Conservation (phyloP, 2,888 invertebrate genomes). For the Clivina fossor region DNA sequence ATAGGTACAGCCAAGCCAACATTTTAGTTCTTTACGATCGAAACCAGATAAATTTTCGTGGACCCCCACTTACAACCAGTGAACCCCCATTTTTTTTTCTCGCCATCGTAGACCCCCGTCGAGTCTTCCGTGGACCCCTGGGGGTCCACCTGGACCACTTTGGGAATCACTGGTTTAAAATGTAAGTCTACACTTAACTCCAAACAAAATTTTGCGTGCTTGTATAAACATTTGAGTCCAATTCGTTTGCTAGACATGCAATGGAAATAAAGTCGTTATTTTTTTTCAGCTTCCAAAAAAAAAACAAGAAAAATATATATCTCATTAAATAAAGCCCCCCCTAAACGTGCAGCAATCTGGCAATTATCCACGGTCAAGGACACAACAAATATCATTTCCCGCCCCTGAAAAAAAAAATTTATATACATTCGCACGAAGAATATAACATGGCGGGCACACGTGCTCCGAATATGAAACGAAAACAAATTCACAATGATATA, state of each 20-base stretch:
- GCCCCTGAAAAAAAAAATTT: too few species aligned
- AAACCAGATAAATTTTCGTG: too few species aligned
- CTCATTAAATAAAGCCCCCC: constrained; percentile 21
- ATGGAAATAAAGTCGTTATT: too few species aligned
- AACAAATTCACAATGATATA: constrained; percentile 11
- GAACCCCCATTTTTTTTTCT: too few species aligned
- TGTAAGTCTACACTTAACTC: neutral
- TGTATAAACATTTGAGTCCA: neutral
- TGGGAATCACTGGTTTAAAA: neutral
- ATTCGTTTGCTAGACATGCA: neutral
- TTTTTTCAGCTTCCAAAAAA: constrained; percentile 5
- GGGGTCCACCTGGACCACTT: too few species aligned
- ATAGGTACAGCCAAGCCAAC: too few species aligned
- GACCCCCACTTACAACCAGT: too few species aligned
- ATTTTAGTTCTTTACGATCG: too few species aligned
- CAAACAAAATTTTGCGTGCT: neutral
- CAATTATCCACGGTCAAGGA: constrained; percentile 28
- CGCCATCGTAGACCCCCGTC: too few species aligned
- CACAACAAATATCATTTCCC: constrained; percentile 13
- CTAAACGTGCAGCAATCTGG: constrained; percentile 26
- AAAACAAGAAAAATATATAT: constrained; percentile 18
- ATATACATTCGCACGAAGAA: too few species aligned
- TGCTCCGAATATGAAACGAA: constrained; percentile 1
- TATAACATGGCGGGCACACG: neutral
- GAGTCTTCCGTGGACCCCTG: too few species aligned